phyloP scores from a whole-genome alignment of 2,113 vertebrate genomes.

The Patagioenas fasciata region DNA sequence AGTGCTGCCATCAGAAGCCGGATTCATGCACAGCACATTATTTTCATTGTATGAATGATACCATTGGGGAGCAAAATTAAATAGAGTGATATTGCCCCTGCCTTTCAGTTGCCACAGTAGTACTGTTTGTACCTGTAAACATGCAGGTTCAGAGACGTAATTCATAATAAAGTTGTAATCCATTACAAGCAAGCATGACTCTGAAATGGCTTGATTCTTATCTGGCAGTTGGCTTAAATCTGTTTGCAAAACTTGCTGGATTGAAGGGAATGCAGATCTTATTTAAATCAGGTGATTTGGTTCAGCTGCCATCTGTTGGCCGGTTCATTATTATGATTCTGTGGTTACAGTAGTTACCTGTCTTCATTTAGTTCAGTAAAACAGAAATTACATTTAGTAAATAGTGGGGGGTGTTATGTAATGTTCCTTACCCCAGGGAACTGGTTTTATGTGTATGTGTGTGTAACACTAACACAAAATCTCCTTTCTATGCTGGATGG shows the following conservation, averaged over 20 bases:
- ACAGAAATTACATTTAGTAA: constrained; percentile 69
- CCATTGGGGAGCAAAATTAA: constrained; percentile 63
- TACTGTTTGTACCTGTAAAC: constrained; percentile 9
- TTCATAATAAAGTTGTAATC: constrained; percentile 71
- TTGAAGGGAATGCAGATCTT: constrained; percentile 58
- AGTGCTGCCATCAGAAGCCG: constrained; percentile 55
- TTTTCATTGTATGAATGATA: constrained; percentile 69
- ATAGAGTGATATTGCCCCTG: background rate
- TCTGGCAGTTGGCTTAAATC: constrained; percentile 74
- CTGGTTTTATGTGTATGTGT: background rate
- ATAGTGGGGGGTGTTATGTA: constrained; percentile 66
- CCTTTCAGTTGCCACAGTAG: constrained; percentile 4
- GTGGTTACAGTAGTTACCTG: constrained; percentile 72
- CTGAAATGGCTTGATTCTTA: constrained; percentile 70
- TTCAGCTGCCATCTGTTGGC: constrained; percentile 83
- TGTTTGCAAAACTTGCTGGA: constrained; percentile 63
- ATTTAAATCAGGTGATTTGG: constrained; percentile 78
- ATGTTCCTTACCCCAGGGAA: constrained; percentile 55
- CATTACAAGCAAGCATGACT: constrained; percentile 62
- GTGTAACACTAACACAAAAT: background rate
- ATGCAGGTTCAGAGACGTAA: constrained; percentile 16
- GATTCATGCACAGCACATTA: constrained; percentile 40
- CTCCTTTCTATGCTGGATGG: constrained; percentile 14
- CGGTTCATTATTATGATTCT: constrained; percentile 74
- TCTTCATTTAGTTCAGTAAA: constrained; percentile 70